A percentile compares a stretch with the other conserved stretches of the same genome.
phyloP scores from a whole-genome alignment of 2,113 vertebrate species.

The Arenaria interpres region DNA sequence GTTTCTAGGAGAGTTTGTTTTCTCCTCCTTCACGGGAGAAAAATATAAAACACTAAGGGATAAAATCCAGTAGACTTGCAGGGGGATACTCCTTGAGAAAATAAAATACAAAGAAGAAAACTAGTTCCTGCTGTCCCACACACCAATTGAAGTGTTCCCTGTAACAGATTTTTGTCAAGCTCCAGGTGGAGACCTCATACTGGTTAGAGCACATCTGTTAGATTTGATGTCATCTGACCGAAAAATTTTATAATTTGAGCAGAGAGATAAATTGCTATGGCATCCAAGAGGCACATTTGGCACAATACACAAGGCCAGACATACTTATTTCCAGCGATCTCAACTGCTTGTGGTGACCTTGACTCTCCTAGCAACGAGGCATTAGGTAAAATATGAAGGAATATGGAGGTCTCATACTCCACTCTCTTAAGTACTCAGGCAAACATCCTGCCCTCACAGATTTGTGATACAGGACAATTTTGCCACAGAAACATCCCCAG shows the following conservation, averaged over 20 bases:
- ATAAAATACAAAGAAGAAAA: neutral
- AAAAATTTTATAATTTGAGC: neutral
- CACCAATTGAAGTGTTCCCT: accelerated
- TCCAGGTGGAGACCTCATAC: neutral
- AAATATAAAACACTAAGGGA: neutral
- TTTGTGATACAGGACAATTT: neutral
- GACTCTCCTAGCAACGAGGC: neutral
- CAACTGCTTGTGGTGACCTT: neutral
- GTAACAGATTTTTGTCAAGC: neutral
- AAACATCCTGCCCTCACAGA: accelerated
- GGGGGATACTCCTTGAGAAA: neutral
- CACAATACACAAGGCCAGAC: neutral
- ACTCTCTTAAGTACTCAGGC: neutral
- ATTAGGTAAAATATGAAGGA: neutral
- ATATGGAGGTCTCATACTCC: neutral
- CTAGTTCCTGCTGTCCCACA: neutral
- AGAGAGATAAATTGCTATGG: neutral
- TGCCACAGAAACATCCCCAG: accelerated
- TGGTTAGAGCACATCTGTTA: neutral
- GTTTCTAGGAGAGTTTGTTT: neutral
- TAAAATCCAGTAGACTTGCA: neutral
- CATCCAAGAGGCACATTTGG: neutral
- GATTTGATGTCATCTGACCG: neutral
- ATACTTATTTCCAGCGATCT: neutral
- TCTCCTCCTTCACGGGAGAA: neutral